Conservation (phyloP, 2,888 invertebrate species). For the Onchidella celtica region DNA sequence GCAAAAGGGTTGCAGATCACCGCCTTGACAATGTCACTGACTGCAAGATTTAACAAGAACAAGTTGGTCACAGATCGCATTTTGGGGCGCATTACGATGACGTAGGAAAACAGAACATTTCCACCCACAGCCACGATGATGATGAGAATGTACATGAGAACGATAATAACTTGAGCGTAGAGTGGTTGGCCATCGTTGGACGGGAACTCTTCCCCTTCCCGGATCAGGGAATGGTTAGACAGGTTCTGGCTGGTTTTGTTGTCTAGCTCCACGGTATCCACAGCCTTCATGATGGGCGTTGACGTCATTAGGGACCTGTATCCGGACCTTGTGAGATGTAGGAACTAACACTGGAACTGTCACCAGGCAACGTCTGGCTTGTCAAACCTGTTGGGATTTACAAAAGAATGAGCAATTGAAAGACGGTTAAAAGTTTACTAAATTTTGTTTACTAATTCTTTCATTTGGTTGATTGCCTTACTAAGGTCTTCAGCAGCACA, state of each 20-base stretch:
- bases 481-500: no score
- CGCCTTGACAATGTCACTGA: slow-evolving; percentile 80
- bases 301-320: no score
- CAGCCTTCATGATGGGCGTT: background rate
- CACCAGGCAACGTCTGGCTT: no score
- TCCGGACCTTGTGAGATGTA: no score
- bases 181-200: slow-evolving; percentile 38
- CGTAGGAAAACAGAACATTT: slow-evolving; percentile 88
- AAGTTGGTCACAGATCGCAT: slow-evolving; percentile 96
- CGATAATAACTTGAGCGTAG: slow-evolving; percentile 75
- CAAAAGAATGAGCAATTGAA: no score
- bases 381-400: no score
- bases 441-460: no score
- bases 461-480: no score
- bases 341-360: no score
- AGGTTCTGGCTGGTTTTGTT: background rate
- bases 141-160: slow-evolving; percentile 80
- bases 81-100: slow-evolving; percentile 89
- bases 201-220: background rate
- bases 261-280: background rate
- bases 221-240: background rate
- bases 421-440: no score
- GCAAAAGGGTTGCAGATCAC: slow-evolving; percentile 81
- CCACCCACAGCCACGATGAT: slow-evolving; percentile 81
- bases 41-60: slow-evolving; percentile 80